Evolutionary conservation across 64 coral and sea anemone genomes (phyloP), one percentile per base, ranked within the genome.

Genomic region (Stylophora pistillata): DNA sequence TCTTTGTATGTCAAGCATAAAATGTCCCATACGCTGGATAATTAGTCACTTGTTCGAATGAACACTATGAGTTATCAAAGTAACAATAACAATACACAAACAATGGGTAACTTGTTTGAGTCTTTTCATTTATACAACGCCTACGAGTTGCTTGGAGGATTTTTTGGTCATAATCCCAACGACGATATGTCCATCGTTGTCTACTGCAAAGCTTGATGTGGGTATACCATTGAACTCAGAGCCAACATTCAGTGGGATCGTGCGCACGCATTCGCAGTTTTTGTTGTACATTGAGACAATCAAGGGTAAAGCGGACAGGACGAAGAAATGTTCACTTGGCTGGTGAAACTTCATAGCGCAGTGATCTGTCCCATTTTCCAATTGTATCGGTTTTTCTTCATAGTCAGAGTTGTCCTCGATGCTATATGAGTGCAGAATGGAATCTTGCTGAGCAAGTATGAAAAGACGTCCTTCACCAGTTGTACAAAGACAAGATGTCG

Each of bases 201-300:
- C 59, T 20, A 81, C 78, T 5, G 53, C 56, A 55, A 81, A 1
- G 53, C 78, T 55, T 62, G 17, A 9, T 57, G 56, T 57, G 15
- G 7, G 9, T 10, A 7, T 10, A 26, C 56, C 20, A 5, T 20
- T 23, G 0, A 26, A 30, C 26, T 81, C 78, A 21, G 56, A 58
- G 0, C 59, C 37, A 1, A 31, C 30, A 59, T 81, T 9, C 0
- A 81, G 78, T 29, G 56, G 78, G 59, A 62, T 62, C 9, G 23
- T 59, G 25, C 17, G 56, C 6, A 81, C 57, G 27, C 56, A 81
- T 16, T 61, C 55, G 16, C 78, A 52, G 12, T 81, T 55, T 28
- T 30, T 20, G 17, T 55, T 81, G 57, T 81, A 81, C 23, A 81
- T 25, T 81, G 78, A 81, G 53, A 81, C 78, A 26, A 31, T 52